phyloP scores from a whole-genome alignment of 2,888 invertebrate genomes.

The Tenthredo mesomela region DNA sequence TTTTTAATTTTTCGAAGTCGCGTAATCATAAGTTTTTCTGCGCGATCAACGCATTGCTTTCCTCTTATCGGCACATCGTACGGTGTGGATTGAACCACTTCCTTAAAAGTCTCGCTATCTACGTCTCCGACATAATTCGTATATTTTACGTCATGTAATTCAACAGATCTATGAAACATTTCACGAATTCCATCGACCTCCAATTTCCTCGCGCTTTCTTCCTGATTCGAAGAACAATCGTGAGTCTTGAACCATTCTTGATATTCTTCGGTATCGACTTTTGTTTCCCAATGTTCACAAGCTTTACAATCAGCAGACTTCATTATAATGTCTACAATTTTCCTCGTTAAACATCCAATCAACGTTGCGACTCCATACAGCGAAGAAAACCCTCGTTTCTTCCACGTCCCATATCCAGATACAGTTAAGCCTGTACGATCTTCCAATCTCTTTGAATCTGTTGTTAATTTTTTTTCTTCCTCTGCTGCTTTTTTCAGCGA shows the following conservation, averaged over 20 bases:
- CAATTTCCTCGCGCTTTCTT: slow-evolving; percentile 52
- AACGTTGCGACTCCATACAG: slow-evolving; percentile 10
- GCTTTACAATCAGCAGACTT: slow-evolving; percentile 38
- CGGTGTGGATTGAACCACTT: neutral
- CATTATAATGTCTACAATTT: slow-evolving; percentile 30
- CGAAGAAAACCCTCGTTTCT: slow-evolving; percentile 45
- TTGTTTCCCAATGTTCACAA: slow-evolving; percentile 47
- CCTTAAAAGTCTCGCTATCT: slow-evolving; percentile 24
- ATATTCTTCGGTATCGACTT: slow-evolving; percentile 49
- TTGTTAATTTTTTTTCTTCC: slow-evolving; percentile 31
- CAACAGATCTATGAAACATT: slow-evolving; percentile 51
- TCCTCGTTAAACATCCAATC: slow-evolving; percentile 40
- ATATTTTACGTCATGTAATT: slow-evolving; percentile 50
- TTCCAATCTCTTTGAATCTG: neutral
- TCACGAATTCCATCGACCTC: slow-evolving; percentile 51
- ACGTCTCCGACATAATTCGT: slow-evolving; percentile 32
- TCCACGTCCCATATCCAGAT: slow-evolving; percentile 46
- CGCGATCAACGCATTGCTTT: slow-evolving; percentile 51
- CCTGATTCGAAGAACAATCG: slow-evolving; percentile 51
- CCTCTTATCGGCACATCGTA: slow-evolving; percentile 33
- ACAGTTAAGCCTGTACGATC: slow-evolving; percentile 24
- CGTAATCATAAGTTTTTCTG: slow-evolving; percentile 53
- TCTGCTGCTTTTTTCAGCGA: slow-evolving; percentile 32
- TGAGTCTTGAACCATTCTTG: slow-evolving; percentile 51
- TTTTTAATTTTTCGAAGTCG: slow-evolving; percentile 56